Conservation (phyloP, 2,888 invertebrate species). For the Caenorhabditis imperialis region DNA sequence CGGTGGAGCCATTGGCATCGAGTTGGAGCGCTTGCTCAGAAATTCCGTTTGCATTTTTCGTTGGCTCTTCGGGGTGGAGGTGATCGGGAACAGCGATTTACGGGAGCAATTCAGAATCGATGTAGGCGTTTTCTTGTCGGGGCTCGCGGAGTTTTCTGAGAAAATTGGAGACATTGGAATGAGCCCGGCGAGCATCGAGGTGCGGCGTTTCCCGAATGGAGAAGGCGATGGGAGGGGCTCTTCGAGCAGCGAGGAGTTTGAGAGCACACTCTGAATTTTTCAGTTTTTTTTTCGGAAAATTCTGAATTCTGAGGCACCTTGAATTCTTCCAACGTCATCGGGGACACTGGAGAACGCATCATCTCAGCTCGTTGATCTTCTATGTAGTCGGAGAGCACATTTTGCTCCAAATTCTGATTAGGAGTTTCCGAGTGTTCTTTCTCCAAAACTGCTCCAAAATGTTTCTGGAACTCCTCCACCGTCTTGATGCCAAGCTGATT, state of each 20-base stretch:
- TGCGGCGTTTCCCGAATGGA: conserved; percentile 21
- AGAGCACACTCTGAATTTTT: conserved; percentile 4
- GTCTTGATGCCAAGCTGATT: conserved; percentile 28
- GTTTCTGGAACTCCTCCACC: conserved; percentile 12
- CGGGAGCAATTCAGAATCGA: neutral
- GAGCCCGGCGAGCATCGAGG: conserved; percentile 26
- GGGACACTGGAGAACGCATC: neutral
- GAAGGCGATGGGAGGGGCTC: conserved; percentile 7
- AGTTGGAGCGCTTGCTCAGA: conserved; percentile 18
- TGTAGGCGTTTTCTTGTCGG: too few relatives aligned
- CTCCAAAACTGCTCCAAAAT: too few relatives aligned
- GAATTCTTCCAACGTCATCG: conserved; percentile 14
- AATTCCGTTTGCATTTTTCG: neutral
- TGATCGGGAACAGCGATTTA: conserved; percentile 3
- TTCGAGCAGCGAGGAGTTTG: conserved; percentile 11
- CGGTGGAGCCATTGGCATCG: conserved; percentile 10
- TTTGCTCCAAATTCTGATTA: neutral
- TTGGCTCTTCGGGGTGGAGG: conserved; percentile 20
- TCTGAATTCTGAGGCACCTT: conserved; percentile 10
- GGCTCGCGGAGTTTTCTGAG: conserved; percentile 8
- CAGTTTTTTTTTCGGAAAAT: neutral
- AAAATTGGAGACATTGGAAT: conserved; percentile 30
- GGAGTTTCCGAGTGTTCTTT: neutral
- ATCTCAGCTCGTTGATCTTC: neutral
- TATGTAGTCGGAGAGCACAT: neutral